Percentiles rank a stretch among this genome's conserved stretches.
Conservation (phyloP, 2,888 invertebrate species). For the Cephus pulcher region DNA sequence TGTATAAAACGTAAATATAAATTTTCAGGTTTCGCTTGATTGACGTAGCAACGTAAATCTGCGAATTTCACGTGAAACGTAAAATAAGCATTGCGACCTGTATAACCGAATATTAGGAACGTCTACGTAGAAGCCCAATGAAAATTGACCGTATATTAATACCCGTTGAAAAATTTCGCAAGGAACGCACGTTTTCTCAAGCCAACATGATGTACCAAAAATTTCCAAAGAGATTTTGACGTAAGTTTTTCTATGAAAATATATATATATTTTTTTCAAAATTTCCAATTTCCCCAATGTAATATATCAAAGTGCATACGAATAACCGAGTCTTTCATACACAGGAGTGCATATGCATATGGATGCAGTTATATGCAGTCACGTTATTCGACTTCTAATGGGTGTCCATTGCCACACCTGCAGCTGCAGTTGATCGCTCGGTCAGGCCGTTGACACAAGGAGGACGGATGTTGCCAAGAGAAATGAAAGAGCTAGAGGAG, state of each 20-base stretch:
- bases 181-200: no score
- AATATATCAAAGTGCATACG: not conserved
- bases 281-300: not conserved
- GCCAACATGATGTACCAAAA: no score
- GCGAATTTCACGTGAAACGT: not conserved
- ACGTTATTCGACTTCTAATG: not conserved
- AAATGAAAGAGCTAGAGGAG: not conserved
- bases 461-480: not conserved
- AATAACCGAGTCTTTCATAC: not conserved
- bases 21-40: not conserved
- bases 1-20: not conserved
- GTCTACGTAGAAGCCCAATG: no score
- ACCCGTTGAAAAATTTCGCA: no score
- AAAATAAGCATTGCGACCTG: not conserved
- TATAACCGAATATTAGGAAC: not conserved
- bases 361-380: not conserved
- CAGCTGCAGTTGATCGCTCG: not conserved
- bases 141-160: no score
- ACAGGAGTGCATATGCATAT: not conserved
- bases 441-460: not conserved
- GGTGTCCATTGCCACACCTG: not conserved
- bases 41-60: not conserved
- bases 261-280: not conserved
- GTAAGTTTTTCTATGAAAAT: no score
- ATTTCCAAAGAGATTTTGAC: no score